Evolutionary conservation across 1,140 invertebrate genomes (phyloP).

Genomic region (Schlechtendalia chinensis): DNA sequence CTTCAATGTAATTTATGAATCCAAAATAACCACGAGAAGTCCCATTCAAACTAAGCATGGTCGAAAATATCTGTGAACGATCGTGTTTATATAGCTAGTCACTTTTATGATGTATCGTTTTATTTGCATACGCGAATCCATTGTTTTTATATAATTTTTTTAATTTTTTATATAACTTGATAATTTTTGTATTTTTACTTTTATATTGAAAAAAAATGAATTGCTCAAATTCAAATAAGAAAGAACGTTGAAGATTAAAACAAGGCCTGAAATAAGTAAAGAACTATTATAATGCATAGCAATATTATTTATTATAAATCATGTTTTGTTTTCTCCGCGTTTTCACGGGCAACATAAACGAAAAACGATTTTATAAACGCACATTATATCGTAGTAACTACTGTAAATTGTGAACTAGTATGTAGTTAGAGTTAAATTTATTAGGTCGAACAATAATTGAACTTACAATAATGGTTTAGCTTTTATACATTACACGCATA

Average conservation of each 20-base stretch:
- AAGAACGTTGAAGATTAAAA: neutral
- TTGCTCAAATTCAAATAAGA: conserved; percentile 35
- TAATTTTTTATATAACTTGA: conserved; percentile 21
- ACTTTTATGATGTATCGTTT: conserved; percentile 45
- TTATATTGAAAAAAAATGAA: neutral
- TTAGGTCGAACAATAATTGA: neutral
- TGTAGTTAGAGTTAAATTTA: neutral
- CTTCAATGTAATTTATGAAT: neutral
- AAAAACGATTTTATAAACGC: neutral
- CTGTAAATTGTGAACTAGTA: conserved; percentile 18
- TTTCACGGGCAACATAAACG: neutral
- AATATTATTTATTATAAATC: conserved; percentile 27
- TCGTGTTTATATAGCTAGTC: conserved; percentile 39
- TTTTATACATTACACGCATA: neutral
- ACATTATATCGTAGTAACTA: neutral
- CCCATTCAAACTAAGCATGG: neutral
- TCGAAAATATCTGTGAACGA: conserved; percentile 1
- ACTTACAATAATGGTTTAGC: conserved; percentile 5
- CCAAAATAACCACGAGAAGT: neutral
- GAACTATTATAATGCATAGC: neutral
- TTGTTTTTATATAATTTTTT: conserved; percentile 21
- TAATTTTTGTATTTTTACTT: neutral
- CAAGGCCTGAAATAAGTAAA: neutral
- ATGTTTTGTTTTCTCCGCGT: neutral
- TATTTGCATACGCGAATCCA: neutral